These are phyloP conservation scores for Toxotes jaculatrix DNA, from an alignment of 2,113 vertebrate genomes.

Conservation along the genomic window DNA sequence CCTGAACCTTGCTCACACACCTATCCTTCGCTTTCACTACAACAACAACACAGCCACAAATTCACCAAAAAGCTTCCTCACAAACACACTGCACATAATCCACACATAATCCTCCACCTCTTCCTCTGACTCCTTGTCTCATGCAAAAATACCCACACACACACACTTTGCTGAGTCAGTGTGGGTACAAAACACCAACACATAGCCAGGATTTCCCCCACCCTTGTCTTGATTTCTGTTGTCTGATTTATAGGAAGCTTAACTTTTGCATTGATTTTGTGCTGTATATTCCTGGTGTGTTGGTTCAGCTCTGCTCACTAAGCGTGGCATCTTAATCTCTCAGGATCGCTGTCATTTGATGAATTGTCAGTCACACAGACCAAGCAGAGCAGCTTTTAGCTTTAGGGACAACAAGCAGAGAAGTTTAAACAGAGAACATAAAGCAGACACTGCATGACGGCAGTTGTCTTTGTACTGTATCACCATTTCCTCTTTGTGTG, in stretches of 20 bases:
- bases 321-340: constrained; percentile 68
- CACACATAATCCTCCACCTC: constrained; percentile 57
- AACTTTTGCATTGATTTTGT: constrained; percentile 68
- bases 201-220: constrained; percentile 50
- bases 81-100: constrained; percentile 42
- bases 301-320: constrained; percentile 61
- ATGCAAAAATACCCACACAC: constrained; percentile 43
- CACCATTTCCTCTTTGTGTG: neutral
- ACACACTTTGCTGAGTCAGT: constrained; percentile 66
- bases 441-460: neutral
- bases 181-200: constrained; percentile 46
- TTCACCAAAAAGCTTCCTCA: constrained; percentile 27
- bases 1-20: constrained; percentile 35
- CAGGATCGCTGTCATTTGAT: constrained; percentile 68
- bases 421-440: constrained; percentile 39
- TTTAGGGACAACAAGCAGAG: constrained; percentile 40
- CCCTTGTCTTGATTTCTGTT: constrained; percentile 45
- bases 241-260: constrained; percentile 70
- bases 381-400: constrained; percentile 38
- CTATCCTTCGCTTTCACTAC: constrained; percentile 46
- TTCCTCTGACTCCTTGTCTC: constrained; percentile 49
- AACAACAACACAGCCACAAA: constrained; percentile 46
- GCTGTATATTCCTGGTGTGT: constrained; percentile 57
- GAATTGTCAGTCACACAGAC: constrained; percentile 62
- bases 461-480: neutral